These are phyloP conservation scores for Microctonus aethiopoides DNA, from an alignment of 2,888 invertebrate genomes.

Conservation along the genomic window DNA sequence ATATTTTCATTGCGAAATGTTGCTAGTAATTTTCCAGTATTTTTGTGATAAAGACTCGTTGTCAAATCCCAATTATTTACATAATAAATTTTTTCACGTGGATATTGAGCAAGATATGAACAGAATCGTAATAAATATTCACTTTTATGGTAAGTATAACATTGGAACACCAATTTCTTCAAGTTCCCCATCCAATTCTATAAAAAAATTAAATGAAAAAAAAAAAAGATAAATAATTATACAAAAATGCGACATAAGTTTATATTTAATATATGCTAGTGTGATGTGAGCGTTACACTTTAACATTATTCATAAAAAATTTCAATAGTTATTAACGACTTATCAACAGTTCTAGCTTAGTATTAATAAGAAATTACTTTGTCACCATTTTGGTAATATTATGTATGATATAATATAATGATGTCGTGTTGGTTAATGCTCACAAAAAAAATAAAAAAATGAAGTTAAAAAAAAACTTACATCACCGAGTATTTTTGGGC, in stretches of 20 bases:
- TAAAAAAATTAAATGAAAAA: slow-evolving; percentile 32
- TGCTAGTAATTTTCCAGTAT: slow-evolving; percentile 75
- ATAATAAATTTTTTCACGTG: slow-evolving; percentile 74
- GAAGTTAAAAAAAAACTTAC: slow-evolving; percentile 57
- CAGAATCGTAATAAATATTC: slow-evolving; percentile 78
- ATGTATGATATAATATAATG: background rate
- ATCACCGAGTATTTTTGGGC: slow-evolving; percentile 69
- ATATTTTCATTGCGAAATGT: slow-evolving; percentile 83
- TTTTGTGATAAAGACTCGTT: slow-evolving; percentile 77
- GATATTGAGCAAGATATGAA: slow-evolving; percentile 75
- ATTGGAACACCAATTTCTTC: slow-evolving; percentile 75
- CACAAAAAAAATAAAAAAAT: background rate
- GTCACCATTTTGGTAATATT: too few relatives aligned
- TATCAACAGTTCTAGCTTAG: too few relatives aligned
- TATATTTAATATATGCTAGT: too few relatives aligned
- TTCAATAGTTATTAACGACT: too few relatives aligned
- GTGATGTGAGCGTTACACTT: too few relatives aligned
- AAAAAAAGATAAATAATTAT: background rate
- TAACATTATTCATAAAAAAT: too few relatives aligned
- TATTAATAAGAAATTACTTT: too few relatives aligned
- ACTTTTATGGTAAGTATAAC: slow-evolving; percentile 80
- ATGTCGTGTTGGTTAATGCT: too few relatives aligned
- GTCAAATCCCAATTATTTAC: slow-evolving; percentile 80
- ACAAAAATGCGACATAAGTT: too few relatives aligned
- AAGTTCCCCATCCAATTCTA: slow-evolving; percentile 74